Evolutionary conservation across 2,888 invertebrate genomes (phyloP), one percentile per base, ranked within the genome.

Genomic region (Sphaerophoria rueppellii): DNA sequence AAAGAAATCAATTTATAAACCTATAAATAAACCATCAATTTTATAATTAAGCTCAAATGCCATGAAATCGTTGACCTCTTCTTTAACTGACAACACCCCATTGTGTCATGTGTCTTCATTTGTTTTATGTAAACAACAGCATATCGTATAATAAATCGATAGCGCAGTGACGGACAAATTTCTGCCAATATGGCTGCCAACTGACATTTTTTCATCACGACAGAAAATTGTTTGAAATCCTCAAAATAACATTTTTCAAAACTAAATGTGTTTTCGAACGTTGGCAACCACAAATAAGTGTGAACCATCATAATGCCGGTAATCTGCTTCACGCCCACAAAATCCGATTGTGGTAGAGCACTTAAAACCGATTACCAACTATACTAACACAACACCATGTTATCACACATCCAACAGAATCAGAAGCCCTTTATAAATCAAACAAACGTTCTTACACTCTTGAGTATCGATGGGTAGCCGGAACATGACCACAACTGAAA

Each of bases 11-110:
- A 83, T 75, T 79, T 83, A 57, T 67, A 50, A 9, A 6, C 55
- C 34, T 65, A 75, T 75, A 83, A 83, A 83, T 75, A 79, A 55
- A 34, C 65, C 74, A 67, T 79, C 82, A 75, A 71, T 79, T 55
- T 79, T 50, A 54, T 83, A 83, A 79, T 83, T 65, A 79, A 71
- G 67, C 58, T 50, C 54, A 46, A 71, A 67, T 34, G 46, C 71
- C 65, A 79, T 79, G 54, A 74, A 74, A 63, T 14, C 48, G 48
- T 82, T 48, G 73, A 46, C 16, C 54, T 60, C 40, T 58, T 16
- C 48, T 55, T n/a, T 55, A 7, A 6, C 32, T 32, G 50, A 61
- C 37, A 43, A 65, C 58, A 78, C 34, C 40, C 37, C n/a, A 35
- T 32, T 73, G 43, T 46, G 46, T 46, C 46, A 61, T 61, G 61